These are phyloP conservation scores for Temnothorax longispinosus DNA, from an alignment of 1,140 invertebrate species.

Conservation along the genomic window DNA sequence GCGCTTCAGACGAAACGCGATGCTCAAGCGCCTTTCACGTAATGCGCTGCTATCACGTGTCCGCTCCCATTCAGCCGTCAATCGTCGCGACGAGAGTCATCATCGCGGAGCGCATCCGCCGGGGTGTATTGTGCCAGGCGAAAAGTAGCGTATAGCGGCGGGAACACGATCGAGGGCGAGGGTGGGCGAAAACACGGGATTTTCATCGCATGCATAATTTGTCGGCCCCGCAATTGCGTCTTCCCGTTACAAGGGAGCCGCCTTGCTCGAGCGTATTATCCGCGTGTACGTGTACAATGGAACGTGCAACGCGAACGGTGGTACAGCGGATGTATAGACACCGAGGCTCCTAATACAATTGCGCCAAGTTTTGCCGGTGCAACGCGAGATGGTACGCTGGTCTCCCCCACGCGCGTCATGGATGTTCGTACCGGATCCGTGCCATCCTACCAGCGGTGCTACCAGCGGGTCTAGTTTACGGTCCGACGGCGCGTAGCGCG, in stretches of 20 bases:
- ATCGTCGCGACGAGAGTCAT: conserved; percentile 29
- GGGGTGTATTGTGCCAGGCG: conserved; percentile 42
- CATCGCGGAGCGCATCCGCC: background rate
- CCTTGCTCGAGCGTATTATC: conserved; percentile 45
- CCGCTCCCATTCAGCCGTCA: conserved; percentile 6
- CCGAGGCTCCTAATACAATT: conserved; percentile 72
- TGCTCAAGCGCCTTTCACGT: background rate
- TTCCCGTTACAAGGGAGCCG: conserved; percentile 34
- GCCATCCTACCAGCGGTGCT: conserved; percentile 54
- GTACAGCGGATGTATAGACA: conserved; percentile 35
- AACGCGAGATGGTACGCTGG: conserved; percentile 38
- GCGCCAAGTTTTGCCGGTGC: conserved; percentile 67
- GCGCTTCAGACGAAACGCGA: background rate
- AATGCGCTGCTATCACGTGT: conserved; percentile 2
- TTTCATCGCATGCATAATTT: conserved; percentile 69
- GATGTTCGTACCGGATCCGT: conserved; percentile 44
- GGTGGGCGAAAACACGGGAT: conserved; percentile 53
- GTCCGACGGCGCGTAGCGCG: conserved; percentile 60
- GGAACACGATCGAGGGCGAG: conserved; percentile 29
- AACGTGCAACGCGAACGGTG: background rate
- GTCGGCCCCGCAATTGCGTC: conserved; percentile 56
- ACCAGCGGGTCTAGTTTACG: conserved; percentile 51
- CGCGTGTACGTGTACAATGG: conserved; percentile 9
- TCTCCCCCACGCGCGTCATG: conserved; percentile 10
- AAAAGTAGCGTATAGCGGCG: background rate